These are phyloP conservation scores for Mycalesis mineus DNA, from an alignment of 2,888 invertebrate species.

Conservation along the genomic window DNA sequence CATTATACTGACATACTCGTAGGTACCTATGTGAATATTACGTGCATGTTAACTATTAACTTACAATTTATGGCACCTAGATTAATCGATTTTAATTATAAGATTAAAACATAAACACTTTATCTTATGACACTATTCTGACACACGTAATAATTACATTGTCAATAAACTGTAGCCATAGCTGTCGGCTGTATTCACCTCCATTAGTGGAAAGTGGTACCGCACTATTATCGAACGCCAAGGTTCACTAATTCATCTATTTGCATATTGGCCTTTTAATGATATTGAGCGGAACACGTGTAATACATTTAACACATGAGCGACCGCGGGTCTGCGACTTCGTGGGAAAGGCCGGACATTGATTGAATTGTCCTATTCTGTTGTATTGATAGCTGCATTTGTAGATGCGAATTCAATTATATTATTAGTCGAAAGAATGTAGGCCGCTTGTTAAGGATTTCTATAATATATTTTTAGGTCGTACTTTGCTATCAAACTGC, in stretches of 20 bases:
- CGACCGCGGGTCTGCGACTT: constrained; percentile 52
- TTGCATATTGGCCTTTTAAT: constrained; percentile 64
- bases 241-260: constrained; percentile 55
- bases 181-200: constrained; percentile 25
- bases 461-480: too few species aligned
- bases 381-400: constrained; percentile 33
- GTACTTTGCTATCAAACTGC: too few species aligned
- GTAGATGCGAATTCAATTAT: not conserved
- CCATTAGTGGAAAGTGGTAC: constrained; percentile 27
- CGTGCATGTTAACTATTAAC: not conserved
- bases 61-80: not conserved
- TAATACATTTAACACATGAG: constrained; percentile 46
- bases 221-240: constrained; percentile 50
- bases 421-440: not conserved
- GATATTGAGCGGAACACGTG: constrained; percentile 46
- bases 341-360: constrained; percentile 61
- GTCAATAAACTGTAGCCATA: constrained; percentile 23
- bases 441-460: not conserved
- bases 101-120: constrained; percentile 1
- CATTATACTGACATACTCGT: too few species aligned
- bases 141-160: constrained; percentile 23
- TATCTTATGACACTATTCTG: constrained; percentile 12
- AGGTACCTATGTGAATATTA: not conserved
- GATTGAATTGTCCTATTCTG: constrained; percentile 38
- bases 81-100: not conserved